These are phyloP conservation scores for Euphydryas editha DNA, from an alignment of 2,888 invertebrate species.

Conservation along the genomic window DNA sequence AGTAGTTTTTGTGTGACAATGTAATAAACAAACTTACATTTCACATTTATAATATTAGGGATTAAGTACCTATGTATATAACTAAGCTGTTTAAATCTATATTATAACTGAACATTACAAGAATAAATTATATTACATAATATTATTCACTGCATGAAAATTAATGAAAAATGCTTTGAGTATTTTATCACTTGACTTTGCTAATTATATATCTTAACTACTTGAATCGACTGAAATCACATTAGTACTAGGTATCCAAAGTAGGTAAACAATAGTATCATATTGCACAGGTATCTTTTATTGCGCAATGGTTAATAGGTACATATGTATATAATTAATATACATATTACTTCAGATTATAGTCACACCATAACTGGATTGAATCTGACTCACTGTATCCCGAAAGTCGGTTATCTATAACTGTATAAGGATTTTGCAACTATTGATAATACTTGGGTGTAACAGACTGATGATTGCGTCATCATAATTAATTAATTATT, in stretches of 20 bases:
- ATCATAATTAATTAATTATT: conserved; percentile 3
- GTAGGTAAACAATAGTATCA: conserved; percentile 29
- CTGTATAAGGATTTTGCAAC: conserved; percentile 63
- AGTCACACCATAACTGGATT: conserved; percentile 47
- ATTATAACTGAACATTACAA: too few species aligned
- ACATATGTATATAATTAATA: not conserved
- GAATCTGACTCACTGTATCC: conserved; percentile 72
- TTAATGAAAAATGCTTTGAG: too few species aligned
- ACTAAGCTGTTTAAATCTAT: too few species aligned
- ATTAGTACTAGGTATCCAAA: conserved; percentile 12
- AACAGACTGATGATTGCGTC: conserved; percentile 18
- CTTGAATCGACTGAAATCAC: conserved; percentile 8
- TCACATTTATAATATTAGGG: too few species aligned
- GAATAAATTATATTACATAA: too few species aligned
- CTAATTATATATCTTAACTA: conserved; percentile 5
- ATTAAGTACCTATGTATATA: too few species aligned
- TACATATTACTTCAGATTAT: conserved; percentile 7
- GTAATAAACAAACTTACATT: too few species aligned
- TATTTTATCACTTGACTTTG: too few species aligned
- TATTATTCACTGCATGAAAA: too few species aligned
- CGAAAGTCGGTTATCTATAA: conserved; percentile 65
- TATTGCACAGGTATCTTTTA: conserved; percentile 19
- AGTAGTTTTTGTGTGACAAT: too few species aligned
- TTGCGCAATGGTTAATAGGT: conserved; percentile 15
- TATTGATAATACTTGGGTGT: conserved; percentile 54